Conservation (phyloP, 2,888 invertebrate genomes). For the Caenorhabditis imperialis region DNA sequence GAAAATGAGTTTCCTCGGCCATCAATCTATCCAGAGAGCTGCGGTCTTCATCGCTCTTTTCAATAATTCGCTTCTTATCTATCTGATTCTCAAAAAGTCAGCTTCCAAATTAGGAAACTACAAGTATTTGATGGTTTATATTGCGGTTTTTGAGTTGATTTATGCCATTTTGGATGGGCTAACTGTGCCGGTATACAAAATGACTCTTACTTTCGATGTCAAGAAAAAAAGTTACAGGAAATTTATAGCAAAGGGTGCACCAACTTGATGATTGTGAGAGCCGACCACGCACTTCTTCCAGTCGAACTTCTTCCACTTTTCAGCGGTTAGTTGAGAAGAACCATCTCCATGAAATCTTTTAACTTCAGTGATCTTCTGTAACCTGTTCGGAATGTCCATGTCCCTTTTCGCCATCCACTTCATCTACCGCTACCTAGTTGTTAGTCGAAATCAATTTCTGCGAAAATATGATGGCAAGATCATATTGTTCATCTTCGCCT, state of each 20-base stretch:
- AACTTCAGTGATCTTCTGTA: conserved; percentile 23
- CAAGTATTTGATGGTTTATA: conserved; percentile 29
- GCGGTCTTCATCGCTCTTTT: neutral
- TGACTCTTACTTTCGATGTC: too few species aligned
- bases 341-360: neutral
- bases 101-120: conserved; percentile 22
- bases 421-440: conserved; percentile 25
- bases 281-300: conserved; percentile 3
- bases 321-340: neutral
- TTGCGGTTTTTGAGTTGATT: conserved; percentile 20
- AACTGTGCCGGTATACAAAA: conserved; percentile 13
- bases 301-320: conserved; percentile 5
- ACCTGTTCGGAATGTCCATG: conserved; percentile 43
- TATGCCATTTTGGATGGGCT: conserved; percentile 24
- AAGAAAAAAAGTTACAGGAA: neutral
- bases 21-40: neutral
- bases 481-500: neutral
- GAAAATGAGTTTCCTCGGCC: too few species aligned
- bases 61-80: conserved; percentile 14
- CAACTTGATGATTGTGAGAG: conserved; percentile 16
- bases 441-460: conserved; percentile 10
- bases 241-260: conserved; percentile 15
- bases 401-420: conserved; percentile 31
- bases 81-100: conserved; percentile 22
- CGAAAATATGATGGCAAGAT: neutral